A percentile compares a stretch with the other conserved stretches of the same genome.
phyloP scores from a whole-genome alignment of 2,113 vertebrate genomes.

The Accipiter virgatus region DNA sequence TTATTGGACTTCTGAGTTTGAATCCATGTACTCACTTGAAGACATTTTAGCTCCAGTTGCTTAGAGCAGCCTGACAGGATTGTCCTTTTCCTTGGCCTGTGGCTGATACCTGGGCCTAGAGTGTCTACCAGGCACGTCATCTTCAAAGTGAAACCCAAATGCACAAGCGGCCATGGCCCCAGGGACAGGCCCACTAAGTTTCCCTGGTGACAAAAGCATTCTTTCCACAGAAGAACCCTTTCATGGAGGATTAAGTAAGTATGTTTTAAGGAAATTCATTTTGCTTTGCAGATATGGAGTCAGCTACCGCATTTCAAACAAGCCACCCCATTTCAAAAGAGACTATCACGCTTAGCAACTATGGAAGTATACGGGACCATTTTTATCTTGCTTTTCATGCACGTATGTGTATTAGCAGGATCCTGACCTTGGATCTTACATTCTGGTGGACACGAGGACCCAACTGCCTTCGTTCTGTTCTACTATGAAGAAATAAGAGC shows the following conservation, averaged over 20 bases:
- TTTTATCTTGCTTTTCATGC: background rate
- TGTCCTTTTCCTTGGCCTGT: background rate
- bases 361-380: background rate
- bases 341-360: background rate
- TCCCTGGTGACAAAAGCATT: background rate
- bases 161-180: background rate
- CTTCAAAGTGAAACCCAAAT: background rate
- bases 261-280: background rate
- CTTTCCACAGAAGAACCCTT: background rate
- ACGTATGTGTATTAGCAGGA: background rate
- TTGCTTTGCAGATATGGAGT: background rate
- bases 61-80: background rate
- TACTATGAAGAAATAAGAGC: background rate
- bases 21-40: background rate
- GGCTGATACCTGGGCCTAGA: background rate
- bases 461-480: background rate
- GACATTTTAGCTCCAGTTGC: background rate
- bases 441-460: background rate
- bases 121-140: background rate
- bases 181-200: background rate
- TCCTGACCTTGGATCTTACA: background rate
- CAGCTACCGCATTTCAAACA: background rate
- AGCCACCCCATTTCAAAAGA: background rate
- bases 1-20: background rate
- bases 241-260: background rate